phyloP scores from a whole-genome alignment of 2,888 invertebrate genomes.

The Ceramica pisi region DNA sequence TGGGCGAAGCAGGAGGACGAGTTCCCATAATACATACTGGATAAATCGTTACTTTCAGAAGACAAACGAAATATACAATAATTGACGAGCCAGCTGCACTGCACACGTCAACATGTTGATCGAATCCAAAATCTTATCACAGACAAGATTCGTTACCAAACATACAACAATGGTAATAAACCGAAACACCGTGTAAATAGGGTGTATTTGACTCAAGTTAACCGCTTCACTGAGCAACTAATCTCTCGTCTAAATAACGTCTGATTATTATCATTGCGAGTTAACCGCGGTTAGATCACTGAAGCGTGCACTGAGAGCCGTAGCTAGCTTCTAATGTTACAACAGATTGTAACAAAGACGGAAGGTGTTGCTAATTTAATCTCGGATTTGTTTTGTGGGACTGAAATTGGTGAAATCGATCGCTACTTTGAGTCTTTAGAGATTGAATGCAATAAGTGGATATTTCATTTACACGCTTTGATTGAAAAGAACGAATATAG shows the following conservation, averaged over 20 bases:
- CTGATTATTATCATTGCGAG: conserved; percentile 62
- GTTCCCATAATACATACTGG: neutral
- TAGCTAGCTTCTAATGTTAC: conserved; percentile 23
- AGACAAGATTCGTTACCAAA: neutral
- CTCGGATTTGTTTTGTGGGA: conserved; percentile 19
- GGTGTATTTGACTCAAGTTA: conserved; percentile 36
- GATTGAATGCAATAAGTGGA: neutral
- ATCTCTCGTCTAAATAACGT: conserved; percentile 56
- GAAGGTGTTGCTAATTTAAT: conserved; percentile 22
- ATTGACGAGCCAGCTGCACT: neutral
- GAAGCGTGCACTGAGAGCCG: conserved; percentile 30
- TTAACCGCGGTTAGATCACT: conserved; percentile 50
- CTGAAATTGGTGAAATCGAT: neutral
- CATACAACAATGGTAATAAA: conserved; percentile 5
- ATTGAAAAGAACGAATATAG: neutral
- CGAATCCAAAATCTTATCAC: neutral
- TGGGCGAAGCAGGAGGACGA: no score
- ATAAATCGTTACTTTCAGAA: neutral
- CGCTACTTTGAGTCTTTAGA: neutral
- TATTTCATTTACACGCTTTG: neutral
- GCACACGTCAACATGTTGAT: neutral
- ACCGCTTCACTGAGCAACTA: conserved; percentile 39
- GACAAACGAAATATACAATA: neutral
- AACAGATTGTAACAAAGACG: conserved; percentile 1
- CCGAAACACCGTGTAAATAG: conserved; percentile 28